Conservation (phyloP, 2,888 invertebrate species). For the Folsomia manolachei region DNA sequence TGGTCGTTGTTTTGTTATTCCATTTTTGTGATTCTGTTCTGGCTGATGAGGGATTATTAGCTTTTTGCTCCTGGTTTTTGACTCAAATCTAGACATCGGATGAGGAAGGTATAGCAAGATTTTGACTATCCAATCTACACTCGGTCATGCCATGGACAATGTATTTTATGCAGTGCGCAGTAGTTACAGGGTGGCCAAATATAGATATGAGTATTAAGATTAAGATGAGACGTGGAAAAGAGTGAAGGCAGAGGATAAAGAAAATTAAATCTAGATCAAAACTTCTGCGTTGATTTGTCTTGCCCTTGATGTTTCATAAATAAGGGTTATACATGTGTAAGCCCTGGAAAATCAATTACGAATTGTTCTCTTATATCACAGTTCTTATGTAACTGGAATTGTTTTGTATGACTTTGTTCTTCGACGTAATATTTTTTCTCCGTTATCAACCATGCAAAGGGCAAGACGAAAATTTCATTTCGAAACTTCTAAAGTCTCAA, state of each 20-base stretch:
- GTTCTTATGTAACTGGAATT: too few species aligned
- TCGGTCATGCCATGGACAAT: too few species aligned
- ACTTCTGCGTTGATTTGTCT: neutral
- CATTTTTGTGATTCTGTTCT: neutral
- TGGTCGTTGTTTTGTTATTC: neutral
- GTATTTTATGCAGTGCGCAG: too few species aligned
- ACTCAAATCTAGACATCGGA: neutral
- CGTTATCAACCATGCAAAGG: too few species aligned
- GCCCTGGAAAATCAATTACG: neutral
- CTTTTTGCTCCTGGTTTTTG: slow-evolving; percentile 8
- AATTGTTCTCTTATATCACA: too few species aligned
- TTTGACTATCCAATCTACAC: neutral
- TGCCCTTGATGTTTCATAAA: neutral
- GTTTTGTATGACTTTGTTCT: too few species aligned
- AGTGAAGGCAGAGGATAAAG: neutral
- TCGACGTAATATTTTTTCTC: too few species aligned
- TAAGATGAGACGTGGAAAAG: neutral
- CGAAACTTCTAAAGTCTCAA: too few species aligned
- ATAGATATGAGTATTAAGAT: too few species aligned
- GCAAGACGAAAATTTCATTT: too few species aligned
- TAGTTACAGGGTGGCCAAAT: neutral
- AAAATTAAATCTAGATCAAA: neutral
- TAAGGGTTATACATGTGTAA: too few species aligned
- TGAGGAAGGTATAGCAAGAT: neutral
- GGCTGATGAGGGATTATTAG: neutral